Evolutionary conservation across 37 sponge, comb jelly and placozoan species (phyloP).

Genomic region (Eunapius fragilis): DNA sequence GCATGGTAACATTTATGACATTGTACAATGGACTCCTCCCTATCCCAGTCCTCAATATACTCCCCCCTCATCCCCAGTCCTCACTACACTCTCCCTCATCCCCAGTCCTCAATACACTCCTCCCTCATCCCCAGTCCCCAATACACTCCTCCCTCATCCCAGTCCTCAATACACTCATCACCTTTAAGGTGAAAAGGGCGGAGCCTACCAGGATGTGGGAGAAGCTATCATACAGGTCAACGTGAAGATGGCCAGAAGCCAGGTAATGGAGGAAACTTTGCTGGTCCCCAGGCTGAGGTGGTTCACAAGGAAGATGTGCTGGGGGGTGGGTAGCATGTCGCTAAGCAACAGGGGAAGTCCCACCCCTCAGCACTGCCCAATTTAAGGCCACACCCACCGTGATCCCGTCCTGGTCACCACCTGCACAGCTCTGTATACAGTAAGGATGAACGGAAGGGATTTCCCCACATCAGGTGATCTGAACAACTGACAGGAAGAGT

Average conservation of each 20-base stretch:
- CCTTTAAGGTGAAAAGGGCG: slow-evolving; percentile 17
- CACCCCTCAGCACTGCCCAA: no score
- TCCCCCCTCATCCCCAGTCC: no score
- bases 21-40: no score
- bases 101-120: no score
- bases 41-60: no score
- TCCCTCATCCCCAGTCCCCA: no score
- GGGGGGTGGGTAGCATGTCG: not conserved
- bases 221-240: slow-evolving; percentile 18
- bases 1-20: no score
- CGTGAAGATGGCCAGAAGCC: not conserved
- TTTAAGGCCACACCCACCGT: no score
- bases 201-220: slow-evolving; percentile 31
- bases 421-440: no score
- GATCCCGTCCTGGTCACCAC: not conserved
- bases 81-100: no score
- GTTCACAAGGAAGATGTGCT: slow-evolving; percentile 6
- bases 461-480: not conserved
- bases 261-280: not conserved
- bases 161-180: no score
- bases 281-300: not conserved
- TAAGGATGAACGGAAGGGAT: not conserved
- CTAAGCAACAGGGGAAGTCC: not conserved
- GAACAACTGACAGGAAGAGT: not conserved
- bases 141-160: no score